Base-by-base conservation (phyloP, 2,797 vertebrate genomes). In the Heteromormyrus szaboi region DNA sequence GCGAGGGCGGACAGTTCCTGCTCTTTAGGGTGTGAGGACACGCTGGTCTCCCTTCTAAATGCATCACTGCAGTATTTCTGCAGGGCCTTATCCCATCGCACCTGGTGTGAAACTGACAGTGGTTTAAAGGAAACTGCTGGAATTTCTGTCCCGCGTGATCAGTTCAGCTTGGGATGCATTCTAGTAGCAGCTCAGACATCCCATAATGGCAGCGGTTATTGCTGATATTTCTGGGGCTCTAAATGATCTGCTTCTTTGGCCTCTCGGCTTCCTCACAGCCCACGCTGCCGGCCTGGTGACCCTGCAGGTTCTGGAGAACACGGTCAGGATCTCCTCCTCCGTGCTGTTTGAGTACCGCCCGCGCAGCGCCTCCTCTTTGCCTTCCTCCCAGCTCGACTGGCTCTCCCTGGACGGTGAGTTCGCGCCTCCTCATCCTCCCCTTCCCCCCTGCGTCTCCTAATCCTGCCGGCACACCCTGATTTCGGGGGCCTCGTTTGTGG, bases 281-380 rank as follows among this genome's bases (percentile, higher is more conserved):
- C 98, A 99, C 33, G 98, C 99, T 94, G 99, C 98, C 62, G 98
- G 98, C 91, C 97, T 99, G 2, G 98, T 99, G 95, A 98, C 98
- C 92, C 96, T 99, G 92, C 98, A 99, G 96, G 98, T 99, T 89
- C 97, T 98, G 92, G 98, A 97, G 97, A 98, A 98, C 87, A 98
- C 96, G 92, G 98, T 99, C 94, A 97, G 99, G 93, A 98, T 99
- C 95, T 99, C 98, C 91, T 99, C 98, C 92, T 99, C 98, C 0
- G 98, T 99, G 95, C 98, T 99, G 92, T 99, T 99, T 94, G 98
- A 99, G 93, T 99, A 99, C 93, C 99, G 99, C 94, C 98, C 98
- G 0, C 97, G 98, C 33, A 97, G 98, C 79, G 95, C 99, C 90
- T 97, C 98, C 53, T 97, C 97, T 3, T 96, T 99, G 93, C 98